Percentiles rank a stretch among this genome's conserved stretches.
These are phyloP conservation scores for Hyphantria cunea DNA, from an alignment of 1,140 invertebrate genomes.

Conservation along the genomic window DNA sequence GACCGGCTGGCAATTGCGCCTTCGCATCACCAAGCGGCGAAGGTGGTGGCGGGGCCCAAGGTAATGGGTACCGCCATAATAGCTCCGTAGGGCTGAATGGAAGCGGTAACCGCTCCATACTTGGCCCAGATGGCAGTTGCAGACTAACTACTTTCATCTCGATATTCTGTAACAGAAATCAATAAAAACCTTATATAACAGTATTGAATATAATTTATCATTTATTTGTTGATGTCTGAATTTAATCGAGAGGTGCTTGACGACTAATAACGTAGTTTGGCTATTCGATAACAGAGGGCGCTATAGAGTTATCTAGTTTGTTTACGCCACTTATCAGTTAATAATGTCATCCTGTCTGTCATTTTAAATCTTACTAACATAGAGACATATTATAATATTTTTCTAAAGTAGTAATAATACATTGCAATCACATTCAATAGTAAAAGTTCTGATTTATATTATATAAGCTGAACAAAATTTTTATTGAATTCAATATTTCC, in stretches of 20 bases:
- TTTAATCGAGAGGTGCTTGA: no score
- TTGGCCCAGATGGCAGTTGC: conserved; percentile 77
- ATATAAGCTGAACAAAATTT: no score
- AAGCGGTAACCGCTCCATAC: conserved; percentile 80
- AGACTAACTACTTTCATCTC: conserved; percentile 78
- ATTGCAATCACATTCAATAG: no score
- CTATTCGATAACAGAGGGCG: conserved; percentile 45
- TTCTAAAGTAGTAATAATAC: no score
- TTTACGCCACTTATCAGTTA: conserved; percentile 8
- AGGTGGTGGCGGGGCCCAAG: conserved; percentile 84
- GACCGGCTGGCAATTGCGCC: conserved; percentile 89
- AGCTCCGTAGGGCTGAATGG: conserved; percentile 85
- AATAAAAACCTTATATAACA: conserved; percentile 1
- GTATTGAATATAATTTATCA: neutral
- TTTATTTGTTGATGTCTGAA: no score
- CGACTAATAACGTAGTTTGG: conserved; percentile 3
- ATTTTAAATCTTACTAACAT: conserved; percentile 1
- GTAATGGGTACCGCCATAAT: conserved; percentile 91
- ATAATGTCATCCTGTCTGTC: conserved; percentile 15
- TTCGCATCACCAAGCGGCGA: conserved; percentile 92
- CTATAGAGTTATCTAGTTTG: conserved; percentile 11
- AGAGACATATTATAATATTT: no score
- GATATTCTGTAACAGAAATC: conserved; percentile 57
- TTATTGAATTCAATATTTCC: no score
- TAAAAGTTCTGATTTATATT: no score